phyloP scores from a whole-genome alignment of 2,888 invertebrate genomes.

The Gymnosoma rotundatum region DNA sequence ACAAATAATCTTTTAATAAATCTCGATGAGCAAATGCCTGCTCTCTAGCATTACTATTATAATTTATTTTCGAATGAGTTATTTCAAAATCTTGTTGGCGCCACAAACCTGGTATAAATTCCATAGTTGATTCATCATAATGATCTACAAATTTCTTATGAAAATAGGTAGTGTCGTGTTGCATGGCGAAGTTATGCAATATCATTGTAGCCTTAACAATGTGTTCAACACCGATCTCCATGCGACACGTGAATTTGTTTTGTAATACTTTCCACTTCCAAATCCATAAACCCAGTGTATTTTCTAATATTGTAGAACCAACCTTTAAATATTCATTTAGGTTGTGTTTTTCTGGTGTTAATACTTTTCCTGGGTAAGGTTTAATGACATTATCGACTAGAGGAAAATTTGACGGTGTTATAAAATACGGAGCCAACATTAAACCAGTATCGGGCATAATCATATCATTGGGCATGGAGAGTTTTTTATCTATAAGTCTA shows the following conservation, averaged over 20 bases:
- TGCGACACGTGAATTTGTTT: slow-evolving; percentile 60
- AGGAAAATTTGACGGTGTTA: slow-evolving; percentile 54
- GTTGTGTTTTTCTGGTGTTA: slow-evolving; percentile 53
- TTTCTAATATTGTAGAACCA: slow-evolving; percentile 43
- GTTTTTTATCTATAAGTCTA: slow-evolving; percentile 36
- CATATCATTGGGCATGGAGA: slow-evolving; percentile 50
- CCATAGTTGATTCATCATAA: slow-evolving; percentile 36
- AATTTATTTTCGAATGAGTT: slow-evolving; percentile 53
- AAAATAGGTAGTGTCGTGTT: slow-evolving; percentile 60
- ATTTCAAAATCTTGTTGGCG: slow-evolving; percentile 47
- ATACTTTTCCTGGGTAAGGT: slow-evolving; percentile 56
- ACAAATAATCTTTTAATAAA: slow-evolving; percentile 68
- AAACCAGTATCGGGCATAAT: slow-evolving; percentile 56
- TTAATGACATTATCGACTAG: slow-evolving; percentile 59
- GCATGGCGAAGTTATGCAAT: slow-evolving; percentile 63
- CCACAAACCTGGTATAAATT: slow-evolving; percentile 53
- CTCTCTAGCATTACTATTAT: slow-evolving; percentile 43
- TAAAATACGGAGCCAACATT: slow-evolving; percentile 56
- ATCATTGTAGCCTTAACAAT: slow-evolving; percentile 63
- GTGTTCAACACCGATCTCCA: slow-evolving; percentile 30
- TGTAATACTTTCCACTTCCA: slow-evolving; percentile 66
- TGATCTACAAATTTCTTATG: slow-evolving; percentile 54
- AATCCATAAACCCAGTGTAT: slow-evolving; percentile 55
- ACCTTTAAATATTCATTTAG: slow-evolving; percentile 57
- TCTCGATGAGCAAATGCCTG: slow-evolving; percentile 59